Percentiles rank a stretch among this genome's conserved stretches.
Conservation (phyloP, 2,888 invertebrate species). For the Acleris emargana region DNA sequence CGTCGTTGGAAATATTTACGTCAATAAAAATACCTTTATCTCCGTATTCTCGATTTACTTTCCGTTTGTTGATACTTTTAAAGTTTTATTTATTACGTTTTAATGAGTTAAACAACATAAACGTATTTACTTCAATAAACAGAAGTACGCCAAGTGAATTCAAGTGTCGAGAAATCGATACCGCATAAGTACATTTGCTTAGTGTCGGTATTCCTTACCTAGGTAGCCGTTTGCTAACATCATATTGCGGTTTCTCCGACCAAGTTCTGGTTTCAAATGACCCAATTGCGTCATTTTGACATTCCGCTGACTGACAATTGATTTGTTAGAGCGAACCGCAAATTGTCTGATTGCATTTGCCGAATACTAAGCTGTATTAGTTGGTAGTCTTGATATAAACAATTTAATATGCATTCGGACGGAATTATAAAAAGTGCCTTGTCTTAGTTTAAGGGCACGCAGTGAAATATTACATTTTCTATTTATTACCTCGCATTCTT, state of each 20-base stretch:
- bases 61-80: constrained; percentile 1
- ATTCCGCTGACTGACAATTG: constrained; percentile 71
- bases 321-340: constrained; percentile 59
- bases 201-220: constrained; percentile 34
- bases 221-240: constrained; percentile 61
- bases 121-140: constrained; percentile 3
- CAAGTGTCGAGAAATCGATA: constrained; percentile 19
- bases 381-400: background rate
- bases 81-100: background rate
- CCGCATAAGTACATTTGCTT: constrained; percentile 24
- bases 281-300: constrained; percentile 73
- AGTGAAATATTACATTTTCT: too few species aligned
- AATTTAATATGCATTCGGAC: background rate
- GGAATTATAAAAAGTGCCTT: background rate
- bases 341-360: constrained; percentile 42
- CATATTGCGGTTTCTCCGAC: constrained; percentile 69
- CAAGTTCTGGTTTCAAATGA: constrained; percentile 75
- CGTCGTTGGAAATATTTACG: constrained; percentile 19
- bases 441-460: too few species aligned
- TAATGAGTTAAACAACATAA: background rate
- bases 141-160: background rate
- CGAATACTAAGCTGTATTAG: background rate
- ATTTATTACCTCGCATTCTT: too few species aligned
- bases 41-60: background rate
- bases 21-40: constrained; percentile 22